Percentiles rank a stretch among this genome's conserved stretches.
Conservation (phyloP, 2,797 vertebrate species). For the Chloroceryle inda region DNA sequence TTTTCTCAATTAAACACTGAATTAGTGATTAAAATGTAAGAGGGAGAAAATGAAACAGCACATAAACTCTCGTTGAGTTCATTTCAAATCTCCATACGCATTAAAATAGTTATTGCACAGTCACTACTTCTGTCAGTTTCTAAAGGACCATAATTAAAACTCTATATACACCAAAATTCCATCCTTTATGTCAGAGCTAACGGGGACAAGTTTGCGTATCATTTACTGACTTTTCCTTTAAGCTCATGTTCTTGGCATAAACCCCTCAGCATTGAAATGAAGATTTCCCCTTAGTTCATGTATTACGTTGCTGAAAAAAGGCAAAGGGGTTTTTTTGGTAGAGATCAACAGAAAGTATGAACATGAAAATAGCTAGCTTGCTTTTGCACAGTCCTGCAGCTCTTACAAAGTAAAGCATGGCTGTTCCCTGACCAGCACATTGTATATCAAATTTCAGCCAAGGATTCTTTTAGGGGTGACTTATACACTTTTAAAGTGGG, state of each 20-base stretch:
- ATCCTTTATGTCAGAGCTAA: neutral
- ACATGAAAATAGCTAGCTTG: neutral
- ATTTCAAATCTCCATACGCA: neutral
- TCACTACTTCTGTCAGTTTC: neutral
- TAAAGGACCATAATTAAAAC: neutral
- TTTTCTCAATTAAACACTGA: neutral
- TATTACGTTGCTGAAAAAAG: neutral
- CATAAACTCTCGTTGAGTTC: neutral
- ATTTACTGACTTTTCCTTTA: neutral
- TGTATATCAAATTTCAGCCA: neutral
- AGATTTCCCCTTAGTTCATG: neutral
- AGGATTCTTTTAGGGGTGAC: neutral
- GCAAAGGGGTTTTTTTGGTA: neutral
- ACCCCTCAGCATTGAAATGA: neutral
- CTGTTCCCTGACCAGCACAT: neutral
- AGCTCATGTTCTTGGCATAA: neutral
- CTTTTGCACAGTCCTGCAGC: neutral
- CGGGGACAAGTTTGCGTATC: neutral
- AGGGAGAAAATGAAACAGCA: neutral
- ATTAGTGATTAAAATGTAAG: neutral
- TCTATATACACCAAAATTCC: neutral
- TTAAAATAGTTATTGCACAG: neutral
- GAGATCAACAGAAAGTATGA: neutral
- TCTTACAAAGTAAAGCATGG: neutral
- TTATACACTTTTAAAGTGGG: neutral